Base-by-base conservation (phyloP, 2,797 vertebrate species). In the Dendrocincla fuliginosa region DNA sequence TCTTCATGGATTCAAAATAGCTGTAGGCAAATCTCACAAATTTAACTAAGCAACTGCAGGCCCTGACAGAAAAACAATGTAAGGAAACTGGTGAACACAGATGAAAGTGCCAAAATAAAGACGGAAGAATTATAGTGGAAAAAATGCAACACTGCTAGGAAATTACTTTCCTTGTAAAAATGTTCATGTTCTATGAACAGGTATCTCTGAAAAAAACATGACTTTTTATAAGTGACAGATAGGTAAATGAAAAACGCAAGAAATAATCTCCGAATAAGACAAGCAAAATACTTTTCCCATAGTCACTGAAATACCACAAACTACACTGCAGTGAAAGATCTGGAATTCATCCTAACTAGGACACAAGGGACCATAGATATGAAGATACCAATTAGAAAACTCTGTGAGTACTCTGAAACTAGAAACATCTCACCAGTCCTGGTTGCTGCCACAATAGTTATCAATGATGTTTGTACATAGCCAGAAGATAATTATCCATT, bases 91-190 rank as follows among this genome's bases (percentile, higher is more conserved):
- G 91, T 75, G 89, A 86, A 89, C 53, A 37, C 3, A 89, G 53
- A 74, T 19, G 52, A 70, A 95, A 88, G 75, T 93, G 92, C 81
- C 96, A 97, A 97, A 97, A 91, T 93, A 97, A 97, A 97, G 94
- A 95, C 3, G 2, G 71, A 95, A 95, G 52, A 95, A 93, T 63
- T 74, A 87, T 19, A 41, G n/a, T 13, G 23, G 18, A 3, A 39
- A 84, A 94, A 95, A 52, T 76, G 75, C 73, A 90, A 93, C 63
- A 85, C 47, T 55, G 39, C 55, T 87, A 95, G 95, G 96, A 96
- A 97, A 97, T 95, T 74, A 91, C 87, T 95, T 94, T 90, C 75
- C 90, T 78, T 76, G 63, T 82, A 95, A 97, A 95, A 97, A 95
- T 78, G 59, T 78, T 84, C 78, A 60, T 83, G 75, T 84, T 93